Evolutionary conservation across 2,113 vertebrate species (phyloP).

Genomic region (Nyctibius bracteatus): DNA sequence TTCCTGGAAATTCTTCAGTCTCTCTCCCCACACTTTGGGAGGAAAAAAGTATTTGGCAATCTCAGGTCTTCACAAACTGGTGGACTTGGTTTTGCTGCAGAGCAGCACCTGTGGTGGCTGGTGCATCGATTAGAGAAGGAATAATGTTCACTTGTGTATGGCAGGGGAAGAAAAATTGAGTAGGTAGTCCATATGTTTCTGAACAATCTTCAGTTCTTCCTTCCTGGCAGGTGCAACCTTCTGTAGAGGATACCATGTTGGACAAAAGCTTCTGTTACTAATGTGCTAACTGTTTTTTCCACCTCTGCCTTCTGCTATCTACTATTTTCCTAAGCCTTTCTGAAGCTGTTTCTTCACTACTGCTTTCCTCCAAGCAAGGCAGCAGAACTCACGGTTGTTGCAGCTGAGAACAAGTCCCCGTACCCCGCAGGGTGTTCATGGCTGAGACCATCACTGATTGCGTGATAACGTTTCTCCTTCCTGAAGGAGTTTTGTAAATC

Average conservation of each 20-base stretch:
- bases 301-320: not conserved
- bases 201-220: not conserved
- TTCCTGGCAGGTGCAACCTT: not conserved
- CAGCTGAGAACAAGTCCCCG: not conserved
- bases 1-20: not conserved
- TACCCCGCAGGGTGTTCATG: accelerated
- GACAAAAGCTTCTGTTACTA: not conserved
- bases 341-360: not conserved
- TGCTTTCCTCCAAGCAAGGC: not conserved
- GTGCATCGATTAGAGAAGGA: not conserved
- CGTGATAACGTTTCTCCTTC: not conserved
- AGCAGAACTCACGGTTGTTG: not conserved
- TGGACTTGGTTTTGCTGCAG: not conserved
- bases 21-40: not conserved
- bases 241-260: not conserved
- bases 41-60: not conserved
- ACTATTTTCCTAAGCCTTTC: not conserved
- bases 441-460: not conserved
- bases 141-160: accelerated
- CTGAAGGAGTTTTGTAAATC: not conserved
- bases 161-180: not conserved
- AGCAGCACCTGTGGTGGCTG: not conserved
- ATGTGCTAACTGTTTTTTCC: not conserved
- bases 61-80: not conserved
- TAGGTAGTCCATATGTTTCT: not conserved